Evolutionary conservation across 2,888 invertebrate genomes (phyloP).

Genomic region (Cephonodes hylas): DNA sequence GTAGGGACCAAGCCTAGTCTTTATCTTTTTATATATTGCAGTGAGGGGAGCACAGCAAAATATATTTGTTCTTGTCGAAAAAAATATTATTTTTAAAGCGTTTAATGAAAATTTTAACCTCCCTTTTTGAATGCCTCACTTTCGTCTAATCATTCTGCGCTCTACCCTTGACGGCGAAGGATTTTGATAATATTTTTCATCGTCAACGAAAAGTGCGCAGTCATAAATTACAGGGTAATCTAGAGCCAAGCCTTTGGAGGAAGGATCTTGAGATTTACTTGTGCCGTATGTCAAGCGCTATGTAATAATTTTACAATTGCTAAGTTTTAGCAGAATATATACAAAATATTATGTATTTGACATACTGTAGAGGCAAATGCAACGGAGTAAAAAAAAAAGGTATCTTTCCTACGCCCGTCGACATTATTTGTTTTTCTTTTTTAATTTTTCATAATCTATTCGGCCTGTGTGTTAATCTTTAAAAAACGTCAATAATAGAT

Average conservation of each 20-base stretch:
- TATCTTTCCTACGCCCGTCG: no score
- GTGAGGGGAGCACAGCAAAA: no score
- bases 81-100: background rate
- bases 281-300: background rate
- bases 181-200: conserved; percentile 27
- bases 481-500: no score
- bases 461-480: no score
- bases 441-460: no score
- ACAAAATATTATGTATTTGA: no score
- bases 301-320: background rate
- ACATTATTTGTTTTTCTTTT: no score
- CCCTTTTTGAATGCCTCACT: background rate
- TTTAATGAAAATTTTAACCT: background rate
- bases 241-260: conserved; percentile 23
- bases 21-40: no score
- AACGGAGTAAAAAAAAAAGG: no score
- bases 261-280: conserved; percentile 15
- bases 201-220: conserved; percentile 27
- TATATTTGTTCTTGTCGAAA: background rate
- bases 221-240: conserved; percentile 37
- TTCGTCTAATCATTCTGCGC: background rate
- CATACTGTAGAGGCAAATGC: no score
- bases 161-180: background rate
- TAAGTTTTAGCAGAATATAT: no score
- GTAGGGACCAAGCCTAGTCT: no score